phyloP scores from a whole-genome alignment of 2,797 vertebrate genomes.

The Leptodactylus fallax region DNA sequence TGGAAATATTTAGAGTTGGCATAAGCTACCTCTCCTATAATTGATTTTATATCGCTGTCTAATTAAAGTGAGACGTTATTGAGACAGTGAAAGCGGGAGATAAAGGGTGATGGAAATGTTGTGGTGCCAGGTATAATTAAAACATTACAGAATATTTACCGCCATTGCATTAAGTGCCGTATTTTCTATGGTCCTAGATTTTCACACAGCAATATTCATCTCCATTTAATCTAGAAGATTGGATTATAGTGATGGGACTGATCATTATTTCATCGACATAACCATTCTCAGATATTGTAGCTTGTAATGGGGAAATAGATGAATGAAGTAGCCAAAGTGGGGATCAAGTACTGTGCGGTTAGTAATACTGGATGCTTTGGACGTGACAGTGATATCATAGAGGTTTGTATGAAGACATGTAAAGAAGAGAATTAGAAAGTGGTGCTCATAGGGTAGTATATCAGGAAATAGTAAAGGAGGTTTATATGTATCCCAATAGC shows the following conservation, averaged over 20 bases:
- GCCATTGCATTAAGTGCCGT: neutral
- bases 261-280: neutral
- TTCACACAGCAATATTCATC: neutral
- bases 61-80: constrained; percentile 1
- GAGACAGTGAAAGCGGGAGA: neutral
- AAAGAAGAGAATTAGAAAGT: no score
- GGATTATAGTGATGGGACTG: neutral
- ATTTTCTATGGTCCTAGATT: neutral
- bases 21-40: constrained; percentile 20
- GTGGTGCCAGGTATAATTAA: neutral
- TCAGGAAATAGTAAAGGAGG: no score
- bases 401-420: no score
- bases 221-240: neutral
- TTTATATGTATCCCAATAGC: no score
- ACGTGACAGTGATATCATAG: no score
- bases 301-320: neutral
- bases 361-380: no score
- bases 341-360: neutral
- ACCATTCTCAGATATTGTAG: neutral
- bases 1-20: constrained; percentile 13
- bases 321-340: neutral
- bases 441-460: no score
- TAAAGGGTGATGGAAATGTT: neutral
- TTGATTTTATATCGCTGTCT: constrained; percentile 38
- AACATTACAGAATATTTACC: neutral